phyloP scores from a whole-genome alignment of 2,797 vertebrate genomes.

The Myiotriccus ornatus region DNA sequence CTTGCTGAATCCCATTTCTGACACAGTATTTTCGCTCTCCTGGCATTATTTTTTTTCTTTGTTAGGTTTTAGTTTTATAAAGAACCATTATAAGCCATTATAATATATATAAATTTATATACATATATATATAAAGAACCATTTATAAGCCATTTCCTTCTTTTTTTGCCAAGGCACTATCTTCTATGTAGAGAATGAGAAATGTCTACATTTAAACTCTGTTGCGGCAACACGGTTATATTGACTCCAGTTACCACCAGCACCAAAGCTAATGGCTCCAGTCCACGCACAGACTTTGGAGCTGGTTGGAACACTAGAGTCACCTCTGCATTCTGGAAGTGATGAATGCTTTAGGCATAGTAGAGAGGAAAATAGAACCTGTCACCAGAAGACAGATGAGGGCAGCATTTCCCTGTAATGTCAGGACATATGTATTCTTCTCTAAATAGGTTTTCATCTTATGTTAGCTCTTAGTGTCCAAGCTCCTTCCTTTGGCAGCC shows the following conservation, averaged over 20 bases:
- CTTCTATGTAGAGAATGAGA: background rate
- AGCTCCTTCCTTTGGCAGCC: background rate
- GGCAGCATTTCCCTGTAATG: constrained; percentile 37
- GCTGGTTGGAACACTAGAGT: background rate
- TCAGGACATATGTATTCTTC: background rate
- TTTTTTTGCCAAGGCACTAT: background rate
- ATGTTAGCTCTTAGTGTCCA: background rate
- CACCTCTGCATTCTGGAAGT: background rate
- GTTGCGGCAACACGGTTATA: background rate
- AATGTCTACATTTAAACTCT: background rate
- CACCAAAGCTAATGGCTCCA: background rate
- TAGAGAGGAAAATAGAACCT: constrained; percentile 1
- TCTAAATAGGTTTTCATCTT: background rate
- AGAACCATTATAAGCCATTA: too few relatives aligned
- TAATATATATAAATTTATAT: too few relatives aligned
- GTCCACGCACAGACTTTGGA: background rate
- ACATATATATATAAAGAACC: background rate
- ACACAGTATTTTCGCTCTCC: background rate
- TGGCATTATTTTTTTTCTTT: background rate
- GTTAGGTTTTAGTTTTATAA: background rate
- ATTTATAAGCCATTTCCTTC: background rate
- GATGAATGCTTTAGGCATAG: background rate
- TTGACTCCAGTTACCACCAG: background rate
- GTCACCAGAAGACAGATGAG: constrained; percentile 25
- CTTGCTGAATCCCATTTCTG: background rate